A percentile compares a stretch with the other conserved stretches of the same genome.
Conservation (phyloP, 2,797 vertebrate genomes). For the Gallinago stenura region DNA sequence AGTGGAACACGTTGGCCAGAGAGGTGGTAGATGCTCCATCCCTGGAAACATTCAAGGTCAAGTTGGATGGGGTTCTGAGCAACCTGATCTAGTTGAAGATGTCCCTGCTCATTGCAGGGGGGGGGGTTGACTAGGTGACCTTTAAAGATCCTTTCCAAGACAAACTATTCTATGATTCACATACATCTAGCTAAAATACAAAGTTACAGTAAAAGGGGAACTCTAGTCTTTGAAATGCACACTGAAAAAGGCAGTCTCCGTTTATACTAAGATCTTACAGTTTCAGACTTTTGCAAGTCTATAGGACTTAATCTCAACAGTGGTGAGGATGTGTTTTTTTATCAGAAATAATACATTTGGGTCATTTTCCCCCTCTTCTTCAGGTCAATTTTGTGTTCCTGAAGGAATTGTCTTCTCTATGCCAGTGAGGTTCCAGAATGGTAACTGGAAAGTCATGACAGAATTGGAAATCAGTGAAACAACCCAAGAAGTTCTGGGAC, state of each 20-base stretch:
- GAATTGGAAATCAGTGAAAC: conserved; percentile 76
- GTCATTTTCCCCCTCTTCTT: neutral
- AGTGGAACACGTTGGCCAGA: neutral
- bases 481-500: conserved; percentile 72
- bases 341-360: neutral
- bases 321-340: neutral
- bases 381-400: conserved; percentile 85
- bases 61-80: neutral
- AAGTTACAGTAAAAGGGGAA: neutral
- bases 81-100: neutral
- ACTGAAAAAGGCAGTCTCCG: neutral
- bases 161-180: neutral
- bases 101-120: neutral
- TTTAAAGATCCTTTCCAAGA: neutral
- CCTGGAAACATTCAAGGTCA: neutral
- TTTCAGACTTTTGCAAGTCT: neutral
- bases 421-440: conserved; percentile 86
- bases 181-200: neutral
- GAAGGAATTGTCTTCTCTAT: conserved; percentile 86
- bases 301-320: neutral
- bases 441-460: conserved; percentile 80
- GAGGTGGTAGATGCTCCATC: neutral
- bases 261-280: neutral
- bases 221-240: neutral
- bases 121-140: neutral